Base-by-base conservation (phyloP, 1,140 invertebrate genomes). In the Sitophilus oryzae region DNA sequence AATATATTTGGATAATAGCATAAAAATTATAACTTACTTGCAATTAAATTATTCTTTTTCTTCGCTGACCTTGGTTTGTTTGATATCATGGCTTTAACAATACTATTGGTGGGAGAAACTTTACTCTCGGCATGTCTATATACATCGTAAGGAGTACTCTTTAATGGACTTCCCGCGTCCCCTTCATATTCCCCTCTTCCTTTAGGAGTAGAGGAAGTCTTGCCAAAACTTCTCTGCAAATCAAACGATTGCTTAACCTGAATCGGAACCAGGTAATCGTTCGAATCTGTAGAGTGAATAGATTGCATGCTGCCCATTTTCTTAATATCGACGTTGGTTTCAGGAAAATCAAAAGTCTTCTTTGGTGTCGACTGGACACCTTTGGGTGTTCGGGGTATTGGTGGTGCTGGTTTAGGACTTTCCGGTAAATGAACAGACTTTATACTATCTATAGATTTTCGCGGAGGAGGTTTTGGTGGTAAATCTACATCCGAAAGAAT, bases 31-130 rank as follows among this genome's bases (percentile, higher is more conserved):
- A 43, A 67, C 65, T 63, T 68, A 86, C 83, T 88, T 51, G 82
- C 78, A 37, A 88, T 72, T 20, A 88, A 74, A 6, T 81, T 81
- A 66, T 86, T 84, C 66, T 82, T 82, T 76, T 89, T 82, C 71
- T 83, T 77, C 3, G 79, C 66, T 8, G 72, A 70, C 52, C 74
- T 62, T 9, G 66, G 72, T 40, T 76, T 73, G 43, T 60, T 66
- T 1, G 67, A 66, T 41, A 70, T 71, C 64, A 65, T 69, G 6
- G 66, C 68, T 4, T 66, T 60, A 6, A 71, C 70, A 37, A 72
- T 66, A 2, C 65, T 68, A 60, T 70, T 71, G 8, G 68, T 71
- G 5, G 70, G 70, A 1, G 70, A 72, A 16, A 69, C 64, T 60
- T 72, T 72, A 23, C 42, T 60, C 21, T 63, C 61, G 15, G 52